Evolutionary conservation across 2,113 vertebrate genomes (phyloP).

Genomic region (Parus major): DNA sequence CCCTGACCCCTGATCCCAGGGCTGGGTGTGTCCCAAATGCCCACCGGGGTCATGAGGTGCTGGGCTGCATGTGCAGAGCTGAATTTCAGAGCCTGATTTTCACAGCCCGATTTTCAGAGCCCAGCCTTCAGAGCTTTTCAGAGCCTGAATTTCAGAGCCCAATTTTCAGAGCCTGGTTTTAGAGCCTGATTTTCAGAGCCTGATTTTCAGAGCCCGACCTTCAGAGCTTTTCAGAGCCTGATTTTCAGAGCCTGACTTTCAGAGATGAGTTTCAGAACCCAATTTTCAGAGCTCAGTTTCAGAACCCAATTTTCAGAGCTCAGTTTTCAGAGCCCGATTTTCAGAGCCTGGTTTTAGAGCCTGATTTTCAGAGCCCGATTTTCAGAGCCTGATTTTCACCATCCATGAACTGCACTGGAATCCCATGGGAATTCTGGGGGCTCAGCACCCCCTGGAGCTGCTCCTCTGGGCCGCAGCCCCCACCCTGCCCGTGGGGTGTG

Average conservation of each 20-base stretch:
- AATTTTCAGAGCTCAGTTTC: not conserved
- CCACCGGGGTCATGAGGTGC: fast-evolving
- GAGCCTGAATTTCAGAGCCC: not conserved
- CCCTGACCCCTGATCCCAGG: fast-evolving
- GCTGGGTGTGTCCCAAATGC: fast-evolving
- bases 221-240: not conserved
- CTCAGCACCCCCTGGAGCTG: not conserved
- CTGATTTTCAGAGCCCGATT: not conserved
- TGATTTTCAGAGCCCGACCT: not conserved
- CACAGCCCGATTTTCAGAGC: not conserved
- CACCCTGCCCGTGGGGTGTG: fast-evolving
- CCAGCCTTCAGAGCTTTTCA: too few relatives aligned
- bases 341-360: not conserved
- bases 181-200: not conserved
- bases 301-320: not conserved
- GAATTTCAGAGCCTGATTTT: not conserved
- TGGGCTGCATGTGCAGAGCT: not conserved
- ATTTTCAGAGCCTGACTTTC: not conserved
- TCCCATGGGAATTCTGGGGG: not conserved
- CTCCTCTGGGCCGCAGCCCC: not conserved
- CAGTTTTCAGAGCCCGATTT: not conserved
- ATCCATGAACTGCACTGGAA: fast-evolving
- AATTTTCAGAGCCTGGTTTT: not conserved
- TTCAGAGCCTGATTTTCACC: not conserved
- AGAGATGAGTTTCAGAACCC: not conserved